phyloP scores from a whole-genome alignment of 2,797 vertebrate species.

The Apogon talboti region DNA sequence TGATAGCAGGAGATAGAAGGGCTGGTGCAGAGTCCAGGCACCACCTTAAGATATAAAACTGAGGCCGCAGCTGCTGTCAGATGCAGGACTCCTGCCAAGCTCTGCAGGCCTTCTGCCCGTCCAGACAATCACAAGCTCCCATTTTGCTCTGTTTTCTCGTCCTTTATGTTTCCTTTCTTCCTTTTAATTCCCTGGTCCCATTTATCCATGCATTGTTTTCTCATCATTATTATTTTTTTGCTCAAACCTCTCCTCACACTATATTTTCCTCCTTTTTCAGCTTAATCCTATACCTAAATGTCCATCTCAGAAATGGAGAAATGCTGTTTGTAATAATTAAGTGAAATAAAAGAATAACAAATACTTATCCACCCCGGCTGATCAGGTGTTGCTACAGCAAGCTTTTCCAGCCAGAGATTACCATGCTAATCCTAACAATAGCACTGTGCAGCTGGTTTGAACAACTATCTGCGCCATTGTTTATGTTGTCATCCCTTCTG shows the following conservation, averaged over 20 bases:
- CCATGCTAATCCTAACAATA: conserved; percentile 79
- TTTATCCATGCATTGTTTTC: conserved; percentile 19
- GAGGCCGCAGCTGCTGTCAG: conserved; percentile 81
- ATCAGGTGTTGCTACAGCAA: conserved; percentile 72
- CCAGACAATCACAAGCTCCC: conserved; percentile 62
- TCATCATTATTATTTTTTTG: conserved; percentile 5
- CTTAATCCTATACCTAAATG: conserved; percentile 5
- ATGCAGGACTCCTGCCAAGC: conserved; percentile 72
- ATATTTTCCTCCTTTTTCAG: background rate
- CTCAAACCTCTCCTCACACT: background rate
- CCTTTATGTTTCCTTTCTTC: conserved; percentile 45
- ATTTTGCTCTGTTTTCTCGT: conserved; percentile 48
- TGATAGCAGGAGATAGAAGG: conserved; percentile 72
- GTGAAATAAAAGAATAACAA: conserved; percentile 57
- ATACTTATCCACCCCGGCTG: conserved; percentile 57
- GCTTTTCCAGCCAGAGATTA: conserved; percentile 76
- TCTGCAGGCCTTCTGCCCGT: conserved; percentile 77
- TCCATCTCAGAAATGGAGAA: conserved; percentile 23
- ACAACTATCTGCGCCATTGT: conserved; percentile 78
- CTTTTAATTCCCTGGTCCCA: conserved; percentile 33
- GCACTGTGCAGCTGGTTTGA: conserved; percentile 74
- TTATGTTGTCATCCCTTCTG: conserved; percentile 78
- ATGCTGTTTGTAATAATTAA: conserved; percentile 31
- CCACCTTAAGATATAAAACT: conserved; percentile 84
- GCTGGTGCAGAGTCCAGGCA: conserved; percentile 72